Evolutionary conservation across 2,888 invertebrate genomes (phyloP).

Genomic region (Cephus pygmeus): DNA sequence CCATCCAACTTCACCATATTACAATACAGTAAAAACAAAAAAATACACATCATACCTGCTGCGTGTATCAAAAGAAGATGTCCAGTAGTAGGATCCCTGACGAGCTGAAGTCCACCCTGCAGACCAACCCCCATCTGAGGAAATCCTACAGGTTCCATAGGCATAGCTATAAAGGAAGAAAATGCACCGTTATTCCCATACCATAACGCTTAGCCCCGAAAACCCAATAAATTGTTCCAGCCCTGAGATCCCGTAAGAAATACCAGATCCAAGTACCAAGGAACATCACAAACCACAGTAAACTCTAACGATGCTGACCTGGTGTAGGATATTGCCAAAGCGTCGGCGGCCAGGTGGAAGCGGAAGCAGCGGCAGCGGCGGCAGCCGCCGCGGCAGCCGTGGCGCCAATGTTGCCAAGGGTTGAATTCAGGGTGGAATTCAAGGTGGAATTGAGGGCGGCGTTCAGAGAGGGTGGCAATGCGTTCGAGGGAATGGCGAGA

Average conservation of each 20-base stretch:
- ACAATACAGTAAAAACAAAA: background rate
- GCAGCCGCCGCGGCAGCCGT: constrained; percentile 64
- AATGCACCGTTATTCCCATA: background rate
- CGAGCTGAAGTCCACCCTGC: constrained; percentile 73
- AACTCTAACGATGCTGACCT: constrained; percentile 29
- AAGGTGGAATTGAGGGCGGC: constrained; percentile 60
- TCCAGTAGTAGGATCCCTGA: constrained; percentile 86
- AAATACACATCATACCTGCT: constrained; percentile 66
- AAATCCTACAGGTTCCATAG: constrained; percentile 80
- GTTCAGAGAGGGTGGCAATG: constrained; percentile 68
- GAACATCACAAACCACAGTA: background rate
- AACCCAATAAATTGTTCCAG: background rate
- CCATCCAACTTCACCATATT: background rate
- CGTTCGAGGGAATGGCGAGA: constrained; percentile 68
- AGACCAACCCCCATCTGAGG: constrained; percentile 60
- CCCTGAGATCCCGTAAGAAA: background rate
- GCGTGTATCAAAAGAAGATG: constrained; percentile 84
- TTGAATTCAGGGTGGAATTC: constrained; percentile 48
- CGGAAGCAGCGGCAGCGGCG: constrained; percentile 68
- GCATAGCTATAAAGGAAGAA: constrained; percentile 68
- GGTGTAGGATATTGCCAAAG: constrained; percentile 82
- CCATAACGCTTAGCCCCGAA: background rate
- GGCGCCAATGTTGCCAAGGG: constrained; percentile 48
- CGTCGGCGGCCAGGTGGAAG: constrained; percentile 74
- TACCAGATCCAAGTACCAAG: background rate